phyloP scores from a whole-genome alignment of 2,888 invertebrate genomes.

The Microplitis deprimator region DNA sequence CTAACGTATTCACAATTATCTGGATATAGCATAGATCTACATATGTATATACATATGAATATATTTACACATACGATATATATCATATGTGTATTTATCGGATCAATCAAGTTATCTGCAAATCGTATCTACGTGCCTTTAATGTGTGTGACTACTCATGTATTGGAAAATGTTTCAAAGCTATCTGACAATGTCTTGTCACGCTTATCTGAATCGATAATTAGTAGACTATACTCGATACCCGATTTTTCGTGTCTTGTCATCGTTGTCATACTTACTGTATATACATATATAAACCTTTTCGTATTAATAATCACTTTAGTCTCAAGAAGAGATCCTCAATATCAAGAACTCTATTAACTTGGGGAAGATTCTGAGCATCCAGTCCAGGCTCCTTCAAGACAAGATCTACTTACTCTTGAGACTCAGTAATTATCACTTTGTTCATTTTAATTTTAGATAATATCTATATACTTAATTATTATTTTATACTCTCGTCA shows the following conservation, averaged over 20 bases:
- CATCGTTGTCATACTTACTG: not conserved
- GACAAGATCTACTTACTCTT: not conserved
- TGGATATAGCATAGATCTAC: constrained; percentile 1
- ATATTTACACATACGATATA: too few species aligned
- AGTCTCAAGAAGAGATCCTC: not conserved
- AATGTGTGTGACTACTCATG: not conserved
- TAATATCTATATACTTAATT: not conserved
- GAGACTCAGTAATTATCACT: not conserved
- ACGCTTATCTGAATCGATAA: not conserved
- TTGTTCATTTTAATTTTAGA: not conserved
- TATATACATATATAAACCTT: not conserved
- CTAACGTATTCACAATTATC: constrained; percentile 5
- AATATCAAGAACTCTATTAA: not conserved
- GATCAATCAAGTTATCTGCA: not conserved
- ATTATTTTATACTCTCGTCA: not conserved
- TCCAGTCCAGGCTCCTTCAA: not conserved
- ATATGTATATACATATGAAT: not conserved
- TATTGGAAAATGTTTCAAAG: not conserved
- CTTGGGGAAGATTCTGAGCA: not conserved
- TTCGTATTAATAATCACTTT: not conserved
- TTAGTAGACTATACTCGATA: not conserved
- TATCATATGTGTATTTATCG: constrained; percentile 23
- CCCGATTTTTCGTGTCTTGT: not conserved
- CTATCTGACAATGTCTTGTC: not conserved
- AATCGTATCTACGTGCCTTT: not conserved